Evolutionary conservation across 2,888 invertebrate genomes (phyloP).

Genomic region (Tachina grossa): DNA sequence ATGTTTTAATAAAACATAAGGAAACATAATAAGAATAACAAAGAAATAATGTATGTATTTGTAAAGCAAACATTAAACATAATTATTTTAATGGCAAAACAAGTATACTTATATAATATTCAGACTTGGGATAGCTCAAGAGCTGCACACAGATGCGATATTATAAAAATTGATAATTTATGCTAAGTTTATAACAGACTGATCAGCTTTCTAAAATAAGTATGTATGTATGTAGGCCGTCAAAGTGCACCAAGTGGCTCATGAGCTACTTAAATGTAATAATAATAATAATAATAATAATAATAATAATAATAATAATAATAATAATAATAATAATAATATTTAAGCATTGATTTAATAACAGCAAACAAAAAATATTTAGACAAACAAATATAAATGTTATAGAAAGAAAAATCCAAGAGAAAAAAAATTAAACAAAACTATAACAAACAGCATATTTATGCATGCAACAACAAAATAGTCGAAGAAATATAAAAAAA

Average conservation of each 20-base stretch:
- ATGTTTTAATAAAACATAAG: conserved; percentile 10
- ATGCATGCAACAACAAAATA: conserved; percentile 72
- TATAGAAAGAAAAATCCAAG: background rate
- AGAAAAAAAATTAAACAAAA: conserved; percentile 26
- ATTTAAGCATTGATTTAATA: conserved; percentile 59
- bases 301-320: conserved; percentile 44
- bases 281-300: conserved; percentile 32
- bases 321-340: conserved; percentile 48
- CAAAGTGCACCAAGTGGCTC: background rate
- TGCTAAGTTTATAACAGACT: background rate
- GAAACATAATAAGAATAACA: conserved; percentile 4
- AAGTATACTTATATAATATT: background rate
- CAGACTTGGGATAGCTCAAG: background rate
- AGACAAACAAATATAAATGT: conserved; percentile 53
- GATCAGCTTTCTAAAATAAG: background rate
- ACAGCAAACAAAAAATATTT: conserved; percentile 51
- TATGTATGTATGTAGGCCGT: no score
- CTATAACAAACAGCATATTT: conserved; percentile 60
- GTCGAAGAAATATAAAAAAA: conserved; percentile 60
- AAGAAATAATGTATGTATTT: conserved; percentile 46
- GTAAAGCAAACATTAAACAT: conserved; percentile 62
- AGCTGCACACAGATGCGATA: background rate
- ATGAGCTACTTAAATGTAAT: background rate
- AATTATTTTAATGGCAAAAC: conserved; percentile 29
- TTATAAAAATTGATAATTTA: no score